Percentiles rank a stretch among this genome's conserved stretches.
These are phyloP conservation scores for Chymomyza fuscimana DNA, from an alignment of 2,888 invertebrate genomes.

Conservation along the genomic window DNA sequence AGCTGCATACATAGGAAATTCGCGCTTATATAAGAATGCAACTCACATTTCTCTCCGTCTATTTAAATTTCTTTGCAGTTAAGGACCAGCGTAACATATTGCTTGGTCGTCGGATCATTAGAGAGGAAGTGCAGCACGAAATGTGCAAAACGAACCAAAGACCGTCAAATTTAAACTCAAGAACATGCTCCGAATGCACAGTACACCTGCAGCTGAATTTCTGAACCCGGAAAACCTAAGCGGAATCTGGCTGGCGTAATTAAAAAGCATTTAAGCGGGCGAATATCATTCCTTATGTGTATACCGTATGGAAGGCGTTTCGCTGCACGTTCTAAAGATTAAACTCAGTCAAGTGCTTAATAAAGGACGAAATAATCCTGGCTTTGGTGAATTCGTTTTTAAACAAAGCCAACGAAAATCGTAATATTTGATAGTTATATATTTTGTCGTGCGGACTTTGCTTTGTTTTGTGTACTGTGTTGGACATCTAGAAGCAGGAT, in stretches of 20 bases:
- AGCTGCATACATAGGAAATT: background rate
- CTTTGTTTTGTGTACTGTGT: constrained; percentile 1
- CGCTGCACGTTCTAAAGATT: background rate
- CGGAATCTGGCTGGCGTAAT: constrained; percentile 34
- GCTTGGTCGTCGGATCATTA: background rate
- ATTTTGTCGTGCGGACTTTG: constrained; percentile 15
- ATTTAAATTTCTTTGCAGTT: constrained; percentile 33
- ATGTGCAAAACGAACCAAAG: constrained; percentile 28
- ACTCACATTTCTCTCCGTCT: constrained; percentile 32
- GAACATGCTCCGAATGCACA: background rate
- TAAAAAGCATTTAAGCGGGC: constrained; percentile 24
- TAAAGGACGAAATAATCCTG: background rate
- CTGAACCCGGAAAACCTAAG: background rate
- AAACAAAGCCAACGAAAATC: background rate
- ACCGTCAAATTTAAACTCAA: constrained; percentile 36
- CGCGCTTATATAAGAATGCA: constrained; percentile 8
- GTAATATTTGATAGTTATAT: background rate
- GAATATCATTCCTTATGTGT: constrained; percentile 19
- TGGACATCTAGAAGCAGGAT: constrained; percentile 22
- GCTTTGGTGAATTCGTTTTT: background rate
- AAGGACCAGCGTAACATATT: constrained; percentile 22
- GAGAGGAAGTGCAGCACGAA: constrained; percentile 7
- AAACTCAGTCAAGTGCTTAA: background rate
- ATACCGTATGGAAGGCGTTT: constrained; percentile 24
- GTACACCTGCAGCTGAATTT: background rate